These are phyloP conservation scores for Auanema sp. DNA, from an alignment of 2,888 invertebrate species.

Conservation along the genomic window DNA sequence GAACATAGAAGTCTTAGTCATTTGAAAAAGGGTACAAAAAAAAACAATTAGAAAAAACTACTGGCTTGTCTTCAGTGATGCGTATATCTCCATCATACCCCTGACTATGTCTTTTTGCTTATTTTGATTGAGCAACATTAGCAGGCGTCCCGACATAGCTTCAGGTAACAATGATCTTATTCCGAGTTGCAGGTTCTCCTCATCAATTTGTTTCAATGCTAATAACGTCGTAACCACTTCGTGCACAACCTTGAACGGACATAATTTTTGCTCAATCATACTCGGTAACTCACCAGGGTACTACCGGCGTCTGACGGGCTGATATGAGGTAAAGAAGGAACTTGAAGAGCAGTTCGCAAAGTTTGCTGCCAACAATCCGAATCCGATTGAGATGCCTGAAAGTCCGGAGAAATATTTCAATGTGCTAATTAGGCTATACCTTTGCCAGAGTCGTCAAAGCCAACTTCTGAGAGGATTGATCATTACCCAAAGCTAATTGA, in stretches of 20 bases:
- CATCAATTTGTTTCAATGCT: slow-evolving; percentile 26
- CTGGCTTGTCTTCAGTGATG: background rate
- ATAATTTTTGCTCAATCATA: background rate
- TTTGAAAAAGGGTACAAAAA: background rate
- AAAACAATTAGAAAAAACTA: background rate
- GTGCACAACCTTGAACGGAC: slow-evolving; percentile 34
- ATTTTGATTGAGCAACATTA: slow-evolving; percentile 7
- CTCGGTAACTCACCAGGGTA: slow-evolving; percentile 19
- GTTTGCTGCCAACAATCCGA: slow-evolving; percentile 31
- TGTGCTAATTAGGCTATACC: slow-evolving; percentile 11
- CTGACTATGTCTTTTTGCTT: slow-evolving; percentile 24
- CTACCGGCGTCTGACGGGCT: slow-evolving; percentile 44
- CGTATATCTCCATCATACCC: slow-evolving; percentile 17
- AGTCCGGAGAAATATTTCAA: background rate
- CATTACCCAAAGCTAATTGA: slow-evolving; percentile 32
- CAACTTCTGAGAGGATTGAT: slow-evolving; percentile 41
- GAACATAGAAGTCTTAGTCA: slow-evolving; percentile 2
- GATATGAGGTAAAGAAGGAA: slow-evolving; percentile 39
- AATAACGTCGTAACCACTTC: slow-evolving; percentile 35
- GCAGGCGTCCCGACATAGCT: slow-evolving; percentile 14
- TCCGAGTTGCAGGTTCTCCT: slow-evolving; percentile 24
- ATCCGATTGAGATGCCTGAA: background rate
- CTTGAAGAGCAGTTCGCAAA: slow-evolving; percentile 34
- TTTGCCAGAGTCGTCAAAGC: slow-evolving; percentile 33
- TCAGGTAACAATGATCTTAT: slow-evolving; percentile 33